A percentile compares a stretch with the other conserved stretches of the same genome.
These are phyloP conservation scores for Marmota monax DNA, from an alignment of 2,113 vertebrate species.

Conservation along the genomic window DNA sequence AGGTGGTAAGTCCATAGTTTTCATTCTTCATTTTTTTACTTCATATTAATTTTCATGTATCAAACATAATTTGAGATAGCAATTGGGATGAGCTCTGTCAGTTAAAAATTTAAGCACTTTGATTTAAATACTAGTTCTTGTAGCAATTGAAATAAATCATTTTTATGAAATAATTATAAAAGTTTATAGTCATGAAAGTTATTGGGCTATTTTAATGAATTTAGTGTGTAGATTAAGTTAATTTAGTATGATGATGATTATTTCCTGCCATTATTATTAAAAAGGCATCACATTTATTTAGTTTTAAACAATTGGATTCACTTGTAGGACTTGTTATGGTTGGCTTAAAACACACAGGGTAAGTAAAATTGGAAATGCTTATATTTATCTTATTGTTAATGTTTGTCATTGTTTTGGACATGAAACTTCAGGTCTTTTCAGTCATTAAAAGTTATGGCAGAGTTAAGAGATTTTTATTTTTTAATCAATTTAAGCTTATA, in stretches of 20 bases:
- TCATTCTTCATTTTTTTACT: constrained; percentile 2
- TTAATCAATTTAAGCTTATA: neutral
- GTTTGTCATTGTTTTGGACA: neutral
- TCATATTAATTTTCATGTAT: neutral
- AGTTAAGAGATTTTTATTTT: constrained; percentile 1
- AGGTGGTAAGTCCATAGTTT: constrained; percentile 83
- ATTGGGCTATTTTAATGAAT: neutral
- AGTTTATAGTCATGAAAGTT: neutral
- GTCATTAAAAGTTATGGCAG: neutral
- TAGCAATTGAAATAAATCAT: neutral
- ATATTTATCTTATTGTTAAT: neutral
- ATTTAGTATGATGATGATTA: constrained; percentile 3
- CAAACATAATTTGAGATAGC: neutral
- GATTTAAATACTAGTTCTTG: constrained; percentile 8
- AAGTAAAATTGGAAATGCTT: constrained; percentile 37
- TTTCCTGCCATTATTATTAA: neutral
- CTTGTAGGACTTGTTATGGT: constrained; percentile 15
- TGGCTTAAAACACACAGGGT: neutral
- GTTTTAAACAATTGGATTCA: neutral
- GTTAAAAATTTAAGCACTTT: neutral
- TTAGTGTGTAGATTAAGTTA: neutral
- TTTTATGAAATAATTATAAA: constrained; percentile 24
- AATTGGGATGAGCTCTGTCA: neutral
- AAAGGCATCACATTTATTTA: constrained; percentile 21
- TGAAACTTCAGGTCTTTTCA: neutral